These are phyloP conservation scores for Caenorhabditis parvicauda DNA, from an alignment of 2,888 invertebrate species.

Conservation along the genomic window DNA sequence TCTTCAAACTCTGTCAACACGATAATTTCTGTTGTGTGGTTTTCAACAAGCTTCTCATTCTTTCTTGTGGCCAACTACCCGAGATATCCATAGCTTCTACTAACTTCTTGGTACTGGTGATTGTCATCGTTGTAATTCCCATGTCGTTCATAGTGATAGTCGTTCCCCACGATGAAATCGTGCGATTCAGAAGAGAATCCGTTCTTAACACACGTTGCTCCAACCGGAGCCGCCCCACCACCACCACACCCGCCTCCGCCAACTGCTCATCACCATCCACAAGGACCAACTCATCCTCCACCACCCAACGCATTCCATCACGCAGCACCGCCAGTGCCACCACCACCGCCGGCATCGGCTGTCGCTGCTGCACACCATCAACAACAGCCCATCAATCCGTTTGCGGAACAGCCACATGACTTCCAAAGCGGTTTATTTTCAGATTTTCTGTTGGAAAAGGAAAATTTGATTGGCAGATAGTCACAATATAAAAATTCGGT, in stretches of 20 bases:
- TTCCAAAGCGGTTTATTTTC: no score
- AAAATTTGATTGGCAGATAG: no score
- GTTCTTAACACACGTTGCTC: neutral
- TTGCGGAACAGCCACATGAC: conserved; percentile 32
- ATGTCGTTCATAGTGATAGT: no score
- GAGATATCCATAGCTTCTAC: no score
- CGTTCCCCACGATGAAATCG: neutral
- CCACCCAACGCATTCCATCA: conserved; percentile 6
- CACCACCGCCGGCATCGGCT: conserved; percentile 19
- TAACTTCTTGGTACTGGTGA: no score
- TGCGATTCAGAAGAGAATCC: neutral
- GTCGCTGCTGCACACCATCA: conserved; percentile 10
- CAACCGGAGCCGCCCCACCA: conserved; percentile 7
- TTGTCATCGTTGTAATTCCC: no score
- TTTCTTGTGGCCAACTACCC: no score
- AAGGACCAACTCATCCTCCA: conserved; percentile 2
- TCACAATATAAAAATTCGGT: no score
- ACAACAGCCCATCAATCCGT: conserved; percentile 44
- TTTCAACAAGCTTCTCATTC: no score
- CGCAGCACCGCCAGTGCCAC: conserved; percentile 26
- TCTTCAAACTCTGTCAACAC: no score
- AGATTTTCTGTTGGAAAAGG: no score
- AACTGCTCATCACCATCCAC: conserved; percentile 11
- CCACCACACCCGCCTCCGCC: conserved; percentile 8
- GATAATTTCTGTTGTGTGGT: no score